These are phyloP conservation scores for Fulmarus glacialis DNA, from an alignment of 2,113 vertebrate genomes.

Conservation along the genomic window DNA sequence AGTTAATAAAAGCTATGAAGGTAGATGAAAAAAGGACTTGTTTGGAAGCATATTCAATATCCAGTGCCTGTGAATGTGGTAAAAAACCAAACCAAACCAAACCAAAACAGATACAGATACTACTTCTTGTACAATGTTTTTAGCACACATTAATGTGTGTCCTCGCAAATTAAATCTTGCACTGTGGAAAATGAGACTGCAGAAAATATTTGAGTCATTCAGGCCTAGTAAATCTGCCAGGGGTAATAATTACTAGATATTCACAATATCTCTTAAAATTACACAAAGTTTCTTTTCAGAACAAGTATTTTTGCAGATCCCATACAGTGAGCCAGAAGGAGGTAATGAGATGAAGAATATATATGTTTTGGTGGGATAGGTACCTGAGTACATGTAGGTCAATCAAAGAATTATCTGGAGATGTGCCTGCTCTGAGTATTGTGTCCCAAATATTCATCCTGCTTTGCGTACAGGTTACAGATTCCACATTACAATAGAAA, in stretches of 20 bases:
- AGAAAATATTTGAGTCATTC: background rate
- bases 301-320: background rate
- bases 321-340: background rate
- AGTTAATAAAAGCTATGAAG: background rate
- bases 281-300: background rate
- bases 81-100: background rate
- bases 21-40: background rate
- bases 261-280: background rate
- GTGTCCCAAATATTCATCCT: background rate
- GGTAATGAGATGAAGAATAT: background rate
- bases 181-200: background rate
- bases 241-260: background rate
- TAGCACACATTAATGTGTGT: background rate
- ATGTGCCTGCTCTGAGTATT: background rate
- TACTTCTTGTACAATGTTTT: background rate
- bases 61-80: background rate
- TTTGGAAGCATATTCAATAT: background rate
- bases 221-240: accelerated
- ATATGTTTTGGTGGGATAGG: background rate
- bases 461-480: background rate
- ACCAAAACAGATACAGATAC: no score
- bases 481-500: background rate
- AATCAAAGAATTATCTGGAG: background rate
- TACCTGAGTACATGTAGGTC: background rate
- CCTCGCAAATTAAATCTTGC: background rate